Base-by-base conservation (phyloP, 2,113 vertebrate genomes). In the Typhlomys cinereus region DNA sequence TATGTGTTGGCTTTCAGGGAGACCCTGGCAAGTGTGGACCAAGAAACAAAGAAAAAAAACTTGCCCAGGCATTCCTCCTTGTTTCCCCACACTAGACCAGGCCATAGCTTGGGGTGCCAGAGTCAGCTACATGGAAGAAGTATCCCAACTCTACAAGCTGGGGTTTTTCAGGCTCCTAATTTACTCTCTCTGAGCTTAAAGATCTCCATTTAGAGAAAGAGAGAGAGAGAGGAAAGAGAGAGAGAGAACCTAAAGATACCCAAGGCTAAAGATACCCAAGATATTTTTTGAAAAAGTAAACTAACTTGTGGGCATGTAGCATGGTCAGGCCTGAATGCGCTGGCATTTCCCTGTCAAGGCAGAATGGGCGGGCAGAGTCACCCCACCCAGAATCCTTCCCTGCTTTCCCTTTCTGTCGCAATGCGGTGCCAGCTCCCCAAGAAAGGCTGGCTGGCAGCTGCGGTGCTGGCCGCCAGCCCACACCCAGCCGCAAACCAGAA, bases 401-500 rank as follows among this genome's bases (percentile, higher is more conserved):
- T 64, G 85, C 50, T n/a, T 89, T 84, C 48, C 66, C 52, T 52
- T 82, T 82, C 78, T 44, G 59, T 41, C 4, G 0, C 73, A 61
- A 2, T 21, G 62, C 31, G 2, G 31, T 66, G n/a, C 73, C 61
- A 21, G 85, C 50, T 92, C 62, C 83, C 69, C 46, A 7, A 7
- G 48, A 76, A 8, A 31, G 57, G 15, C 74, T 41, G 89, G 66
- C 88, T 41, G 89, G 66, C 88, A 66, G 76, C 79, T 25, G 21
- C 48, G 25, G 27, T 6, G 14, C 44, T 67, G 85, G n/a, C 70
- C 48, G 62, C 75, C 46, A 75, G 31, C 80, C 92, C 2, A 18
- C 23, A 4, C 25, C 90, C 86, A 92, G 85, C 82, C 66, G 59
- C 82, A 34, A n/a, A 75, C 52, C 74, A 75, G 70, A 85, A 44